Evolutionary conservation across 2,113 vertebrate species (phyloP), one percentile per base, ranked within the genome.

Genomic region (Petrocephalus microphthalmus): DNA sequence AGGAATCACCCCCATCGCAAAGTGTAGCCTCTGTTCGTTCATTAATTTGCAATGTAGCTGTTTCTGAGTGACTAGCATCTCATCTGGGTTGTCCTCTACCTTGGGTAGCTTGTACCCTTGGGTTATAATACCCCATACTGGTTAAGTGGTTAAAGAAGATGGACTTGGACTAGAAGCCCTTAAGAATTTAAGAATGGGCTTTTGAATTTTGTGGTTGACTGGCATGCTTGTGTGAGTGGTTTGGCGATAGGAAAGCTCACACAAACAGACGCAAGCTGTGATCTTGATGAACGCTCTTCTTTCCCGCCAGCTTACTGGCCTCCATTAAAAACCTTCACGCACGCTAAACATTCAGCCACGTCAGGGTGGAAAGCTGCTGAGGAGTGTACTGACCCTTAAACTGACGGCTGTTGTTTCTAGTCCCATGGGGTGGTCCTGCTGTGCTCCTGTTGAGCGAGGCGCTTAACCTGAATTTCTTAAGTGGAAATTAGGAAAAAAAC

Each of bases 291-390:
- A 52, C 2, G 29, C 42, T 51, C 29, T 7, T 4, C 7, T 54
- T 29, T 54, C 49, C 20, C n/a, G 37, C 13, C 37, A 42, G 6
- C 71, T 42, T 78, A 78, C 71, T 29, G 17, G 71, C 71, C 33
- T 78, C 71, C 71, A 78, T 78, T 78, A 78, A 78, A 78, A 78
- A 78, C 71, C 71, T 78, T 42, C 71, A 78, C 29, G 71, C 71
- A 33, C 5, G 71, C 29, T 78, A 78, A 78, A 42, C 71, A 78
- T 78, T 78, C 71, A 78, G 71, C 29, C 33, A 78, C 29, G 71
- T 78, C 71, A 37, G 33, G 71, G 71, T 78, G 71, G 71, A 42
- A 78, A 33, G 71, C 71, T 78, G 71, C 19, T 78, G 33, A 78
- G 71, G 33, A 78, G 71, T 78, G 29, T 42, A 19, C 29, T 78